Base-by-base conservation (phyloP, 2,888 invertebrate genomes). In the Carpatolechia fugitivella region DNA sequence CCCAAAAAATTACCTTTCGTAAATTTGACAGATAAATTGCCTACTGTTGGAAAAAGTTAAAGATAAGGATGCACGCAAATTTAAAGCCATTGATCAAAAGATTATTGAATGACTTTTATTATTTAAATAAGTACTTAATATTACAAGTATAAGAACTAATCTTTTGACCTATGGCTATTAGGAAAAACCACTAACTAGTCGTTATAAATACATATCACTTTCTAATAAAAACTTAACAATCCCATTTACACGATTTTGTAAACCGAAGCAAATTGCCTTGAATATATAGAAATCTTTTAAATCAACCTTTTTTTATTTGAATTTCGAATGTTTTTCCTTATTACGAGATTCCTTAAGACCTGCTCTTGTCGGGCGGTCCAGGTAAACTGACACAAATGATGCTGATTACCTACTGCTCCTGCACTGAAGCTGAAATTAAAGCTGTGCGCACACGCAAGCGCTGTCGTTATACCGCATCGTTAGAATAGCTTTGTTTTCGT, bases 311-410 rank as follows among this genome's bases (percentile, higher is more conserved):
- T 24, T n/a, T 20, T 14, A 2, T 16, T 47, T 16, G 13, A 47
- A 31, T 30, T 30, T 47, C 14, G 10, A 35, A 11, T n/a, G 35
- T 35, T 6, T 35, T 35, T 35, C 35, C 35, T 35, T 35, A 35
- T 11, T 10, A 6, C 35, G 11, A 35, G 8, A 35, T 14, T 13
- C 31, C 30, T 16, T 14, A 20, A 31, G 47, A 31, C 47, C 29
- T 31, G 47, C 24, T 44, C 29, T 7, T 69, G 58, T 60, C 69
- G 69, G 54, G 54, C 63, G 66, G 68, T 68, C 67, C 76, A 72
- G 74, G 74, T 74, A 64, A 60, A 71, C 66, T 69, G 63, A 63
- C 47, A 30, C 31, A 31, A 31, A 31, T 47, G 47, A 31, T 47
- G 31, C 72, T 66, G 68, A 68, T 64, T 54, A 53, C 20, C 60